Conservation (phyloP, 2,888 invertebrate species). For the Sesamia inferens region DNA sequence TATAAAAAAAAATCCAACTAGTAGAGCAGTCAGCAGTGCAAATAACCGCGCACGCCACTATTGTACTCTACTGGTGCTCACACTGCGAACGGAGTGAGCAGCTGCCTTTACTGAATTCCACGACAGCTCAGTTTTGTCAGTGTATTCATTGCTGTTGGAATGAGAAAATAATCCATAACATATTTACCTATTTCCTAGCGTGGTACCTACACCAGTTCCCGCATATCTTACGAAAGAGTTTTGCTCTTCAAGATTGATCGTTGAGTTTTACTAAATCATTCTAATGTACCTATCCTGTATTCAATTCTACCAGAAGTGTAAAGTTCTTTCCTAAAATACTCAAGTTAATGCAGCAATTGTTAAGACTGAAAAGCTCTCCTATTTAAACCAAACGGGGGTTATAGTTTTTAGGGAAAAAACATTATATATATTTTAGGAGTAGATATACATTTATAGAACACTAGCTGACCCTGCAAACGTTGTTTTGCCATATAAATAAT, state of each 20-base stretch:
- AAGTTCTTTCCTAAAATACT: background rate
- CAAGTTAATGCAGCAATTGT: slow-evolving; percentile 1
- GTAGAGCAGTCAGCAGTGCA: too few species aligned
- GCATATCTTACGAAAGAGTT: background rate
- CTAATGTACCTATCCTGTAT: background rate
- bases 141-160: too few species aligned
- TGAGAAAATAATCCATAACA: background rate
- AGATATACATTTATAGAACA: background rate
- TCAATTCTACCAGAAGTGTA: background rate
- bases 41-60: too few species aligned
- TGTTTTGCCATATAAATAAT: too few species aligned
- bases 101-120: too few species aligned
- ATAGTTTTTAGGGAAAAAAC: background rate
- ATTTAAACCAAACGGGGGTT: background rate
- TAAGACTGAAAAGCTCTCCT: background rate
- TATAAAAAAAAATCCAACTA: too few species aligned
- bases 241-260: background rate
- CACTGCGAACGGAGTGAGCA: too few species aligned
- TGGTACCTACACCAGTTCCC: background rate
- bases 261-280: background rate
- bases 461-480: too few species aligned
- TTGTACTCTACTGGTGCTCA: too few species aligned
- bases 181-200: background rate
- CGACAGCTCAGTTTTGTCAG: too few species aligned
- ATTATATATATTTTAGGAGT: background rate